Evolutionary conservation across 2,888 invertebrate species (phyloP), one percentile per base, ranked within the genome.

Genomic region (Cataglyphis cursor): DNA sequence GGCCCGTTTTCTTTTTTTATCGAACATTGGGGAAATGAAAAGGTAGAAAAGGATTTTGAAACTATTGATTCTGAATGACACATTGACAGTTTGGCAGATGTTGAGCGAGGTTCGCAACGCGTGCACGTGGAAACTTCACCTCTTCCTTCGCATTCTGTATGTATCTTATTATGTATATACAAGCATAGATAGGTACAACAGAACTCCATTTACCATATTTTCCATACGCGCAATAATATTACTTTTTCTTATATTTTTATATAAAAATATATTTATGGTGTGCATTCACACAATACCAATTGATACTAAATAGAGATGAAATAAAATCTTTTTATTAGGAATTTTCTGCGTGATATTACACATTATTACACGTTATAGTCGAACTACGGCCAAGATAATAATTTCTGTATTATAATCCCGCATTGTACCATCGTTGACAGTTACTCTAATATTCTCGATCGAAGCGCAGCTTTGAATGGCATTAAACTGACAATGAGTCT

Each of bases 11-110:
- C 6, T 18, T 38, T 66, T 87, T 88, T 87, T 82, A 83, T 64
- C 65, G 54, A 59, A n/a, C 74, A 57, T 38, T 3, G 35, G 64
- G 72, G 65, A 84, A 86, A 70, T 65, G 65, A 51, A 61, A 64
- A 38, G 61, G 44, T n/a, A 75, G 73, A 62, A 57, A 85, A 73
- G 78, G 59, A 84, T 66, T 65, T 75, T 64, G 85, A 73, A 65
- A 88, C 83, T 87, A 87, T 87, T 83, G 87, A 88, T 90, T 84
- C 59, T 81, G 65, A 82, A 88, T 85, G 85, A 86, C 85, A 87
- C 83, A 85, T 85, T 83, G 90, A 88, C 86, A 85, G 76, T 74
- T 66, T 83, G 87, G 85, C 85, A 86, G 88, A 90, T 87, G 83
- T 87, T 76, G 88, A 85, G 83, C 87, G 83, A 62, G 28, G 75